Evolutionary conservation across 2,797 vertebrate species (phyloP).

Genomic region (Parauchenoglanis punctatus): DNA sequence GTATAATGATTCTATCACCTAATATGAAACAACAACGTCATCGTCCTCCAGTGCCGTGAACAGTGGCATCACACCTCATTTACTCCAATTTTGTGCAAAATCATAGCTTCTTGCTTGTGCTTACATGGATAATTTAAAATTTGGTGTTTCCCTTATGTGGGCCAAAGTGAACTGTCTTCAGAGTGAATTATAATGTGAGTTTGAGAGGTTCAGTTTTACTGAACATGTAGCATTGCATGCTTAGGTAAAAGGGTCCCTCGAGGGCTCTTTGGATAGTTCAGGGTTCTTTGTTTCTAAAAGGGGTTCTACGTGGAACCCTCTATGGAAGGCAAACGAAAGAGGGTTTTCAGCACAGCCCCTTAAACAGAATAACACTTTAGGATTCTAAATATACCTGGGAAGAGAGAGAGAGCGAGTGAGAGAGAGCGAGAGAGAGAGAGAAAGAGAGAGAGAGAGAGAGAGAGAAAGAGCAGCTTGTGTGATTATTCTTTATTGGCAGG

Average conservation of each 20-base stretch:
- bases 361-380: not conserved
- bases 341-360: not conserved
- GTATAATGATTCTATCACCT: not conserved
- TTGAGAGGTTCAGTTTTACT: constrained; percentile 26
- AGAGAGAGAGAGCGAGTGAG: not conserved
- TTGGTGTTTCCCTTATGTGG: constrained; percentile 71
- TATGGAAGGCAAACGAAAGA: not conserved
- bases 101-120: constrained; percentile 70
- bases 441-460: constrained; percentile 1
- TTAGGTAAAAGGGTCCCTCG: not conserved
- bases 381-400: not conserved
- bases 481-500: constrained; percentile 68
- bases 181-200: constrained; percentile 75
- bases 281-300: not conserved
- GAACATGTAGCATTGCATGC: not conserved
- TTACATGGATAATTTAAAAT: constrained; percentile 70
- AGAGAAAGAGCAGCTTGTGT: constrained; percentile 34
- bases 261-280: not conserved
- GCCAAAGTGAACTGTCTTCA: constrained; percentile 68
- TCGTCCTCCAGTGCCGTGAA: not conserved
- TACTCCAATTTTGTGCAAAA: constrained; percentile 68
- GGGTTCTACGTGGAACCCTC: not conserved
- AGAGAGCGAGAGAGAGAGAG: not conserved
- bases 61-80: constrained; percentile 55
- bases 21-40: not conserved